phyloP scores from a whole-genome alignment of 1,140 invertebrate genomes.

The Bombus picipes region DNA sequence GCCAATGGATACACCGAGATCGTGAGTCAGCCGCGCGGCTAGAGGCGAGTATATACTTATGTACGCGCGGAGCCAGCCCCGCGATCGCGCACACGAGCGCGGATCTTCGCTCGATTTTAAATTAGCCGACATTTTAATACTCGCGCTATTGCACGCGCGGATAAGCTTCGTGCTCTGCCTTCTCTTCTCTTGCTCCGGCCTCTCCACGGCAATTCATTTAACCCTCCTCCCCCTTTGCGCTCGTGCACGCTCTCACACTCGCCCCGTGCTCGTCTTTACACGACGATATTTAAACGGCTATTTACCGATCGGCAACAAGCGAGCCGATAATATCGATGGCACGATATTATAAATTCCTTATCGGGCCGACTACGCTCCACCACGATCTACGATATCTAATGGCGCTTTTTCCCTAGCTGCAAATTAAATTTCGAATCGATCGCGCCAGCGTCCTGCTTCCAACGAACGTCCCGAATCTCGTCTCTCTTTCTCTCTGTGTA shows the following conservation, averaged over 20 bases:
- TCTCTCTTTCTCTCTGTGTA: neutral
- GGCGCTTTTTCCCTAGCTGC: slow-evolving; percentile 22
- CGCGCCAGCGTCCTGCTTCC: neutral
- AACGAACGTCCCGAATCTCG: neutral
- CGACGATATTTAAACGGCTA: slow-evolving; percentile 65
- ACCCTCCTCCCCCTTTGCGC: neutral
- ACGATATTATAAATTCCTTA: slow-evolving; percentile 63
- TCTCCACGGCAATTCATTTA: slow-evolving; percentile 71
- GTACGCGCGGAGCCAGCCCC: slow-evolving; percentile 43
- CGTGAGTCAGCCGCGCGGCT: slow-evolving; percentile 70
- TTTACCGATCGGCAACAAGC: slow-evolving; percentile 61
- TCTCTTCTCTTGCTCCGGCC: slow-evolving; percentile 30
- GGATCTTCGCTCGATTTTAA: slow-evolving; percentile 76
- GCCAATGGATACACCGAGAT: slow-evolving; percentile 64
- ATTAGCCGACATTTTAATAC: slow-evolving; percentile 75
- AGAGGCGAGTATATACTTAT: neutral
- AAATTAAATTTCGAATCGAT: slow-evolving; percentile 51
- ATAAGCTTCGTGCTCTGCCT: slow-evolving; percentile 71
- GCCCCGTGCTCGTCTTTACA: slow-evolving; percentile 50
- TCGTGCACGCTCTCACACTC: neutral
- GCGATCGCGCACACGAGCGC: slow-evolving; percentile 59
- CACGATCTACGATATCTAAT: slow-evolving; percentile 51
- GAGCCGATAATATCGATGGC: slow-evolving; percentile 56
- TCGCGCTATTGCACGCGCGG: slow-evolving; percentile 73
- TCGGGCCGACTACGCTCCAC: slow-evolving; percentile 36